phyloP scores from a whole-genome alignment of 2,113 vertebrate species.

The Seriola dumerili region DNA sequence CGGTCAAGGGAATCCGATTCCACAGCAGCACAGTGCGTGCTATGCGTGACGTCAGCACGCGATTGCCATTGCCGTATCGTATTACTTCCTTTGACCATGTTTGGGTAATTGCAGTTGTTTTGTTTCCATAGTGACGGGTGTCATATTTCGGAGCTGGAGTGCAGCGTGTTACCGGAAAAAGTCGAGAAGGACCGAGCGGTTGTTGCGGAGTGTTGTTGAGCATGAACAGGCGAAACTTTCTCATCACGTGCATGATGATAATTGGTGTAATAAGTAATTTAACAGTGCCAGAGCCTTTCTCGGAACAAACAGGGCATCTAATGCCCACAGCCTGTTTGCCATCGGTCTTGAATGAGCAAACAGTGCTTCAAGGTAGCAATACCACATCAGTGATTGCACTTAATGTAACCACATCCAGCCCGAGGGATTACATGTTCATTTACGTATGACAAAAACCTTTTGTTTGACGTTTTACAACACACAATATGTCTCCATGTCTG shows the following conservation, averaged over 20 bases:
- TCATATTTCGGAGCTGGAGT: constrained; percentile 48
- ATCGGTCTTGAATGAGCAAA: background rate
- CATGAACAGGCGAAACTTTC: constrained; percentile 15
- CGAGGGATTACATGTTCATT: background rate
- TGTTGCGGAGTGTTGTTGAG: background rate
- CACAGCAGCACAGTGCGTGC: constrained; percentile 51
- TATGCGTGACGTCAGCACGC: constrained; percentile 75
- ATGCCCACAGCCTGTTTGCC: background rate
- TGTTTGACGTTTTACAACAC: background rate
- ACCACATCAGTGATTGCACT: background rate
- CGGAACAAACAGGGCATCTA: constrained; percentile 24
- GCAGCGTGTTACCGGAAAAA: constrained; percentile 69
- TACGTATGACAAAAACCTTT: background rate
- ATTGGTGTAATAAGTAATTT: background rate
- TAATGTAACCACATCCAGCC: background rate
- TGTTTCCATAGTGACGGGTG: constrained; percentile 78
- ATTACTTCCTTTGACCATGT: constrained; percentile 81
- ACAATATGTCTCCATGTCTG: no score
- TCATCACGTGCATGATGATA: constrained; percentile 31
- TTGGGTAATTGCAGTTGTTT: constrained; percentile 81
- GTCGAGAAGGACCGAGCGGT: constrained; percentile 29
- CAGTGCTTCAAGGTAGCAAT: background rate
- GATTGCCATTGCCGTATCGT: constrained; percentile 32
- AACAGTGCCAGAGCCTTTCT: constrained; percentile 22
- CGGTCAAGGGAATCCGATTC: constrained; percentile 58